Base-by-base conservation (phyloP, 2,113 vertebrate species). In the Promerops cafer region DNA sequence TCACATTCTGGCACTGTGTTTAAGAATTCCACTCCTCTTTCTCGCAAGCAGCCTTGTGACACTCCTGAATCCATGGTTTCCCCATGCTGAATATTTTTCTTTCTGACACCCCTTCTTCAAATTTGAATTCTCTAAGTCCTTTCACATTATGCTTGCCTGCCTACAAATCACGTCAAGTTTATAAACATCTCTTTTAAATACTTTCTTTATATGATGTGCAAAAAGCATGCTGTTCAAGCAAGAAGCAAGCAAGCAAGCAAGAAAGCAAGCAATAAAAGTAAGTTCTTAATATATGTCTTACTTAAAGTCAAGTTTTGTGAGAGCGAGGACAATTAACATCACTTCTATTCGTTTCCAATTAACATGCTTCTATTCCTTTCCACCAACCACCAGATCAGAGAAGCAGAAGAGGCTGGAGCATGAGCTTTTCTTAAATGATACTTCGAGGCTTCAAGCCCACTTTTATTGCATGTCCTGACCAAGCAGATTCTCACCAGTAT, bases 361-460 rank as follows among this genome's bases (percentile, higher is more conserved):
- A n/a, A n/a, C n/a, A n/a, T n/a, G 13, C 15, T 85, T 53, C 50
- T 65, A 19, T 14, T 44, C 0, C 0, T 90, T 61, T 33, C 20
- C 35, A 50, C 9, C 4, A 54, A 2, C 14, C 11, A 39, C 57
- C 3, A 47, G 4, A 4, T 10, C 3, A 63, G 16, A 10, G 17
- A 71, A 63, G 28, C 1, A 71, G 15, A 45, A 63, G 24, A 7
- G 56, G 5, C 12, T 8, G 2, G 7, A 42, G 2, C 22, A 18
- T 5, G 26, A 69, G 6, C 1, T 68, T 70, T 82, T 50, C 47
- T 60, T 57, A 31, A 53, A 66, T 42, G 20, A 17, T 11, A 31
- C 5, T 50, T 92, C 17, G 10, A 50, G 42, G 13, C 22, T 56
- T 83, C 45, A 90, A 39, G 13, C 3, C 16, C 10, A 22, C 6